Evolutionary conservation across 2,888 invertebrate species (phyloP).

Genomic region (Drosophila kambysellisi): DNA sequence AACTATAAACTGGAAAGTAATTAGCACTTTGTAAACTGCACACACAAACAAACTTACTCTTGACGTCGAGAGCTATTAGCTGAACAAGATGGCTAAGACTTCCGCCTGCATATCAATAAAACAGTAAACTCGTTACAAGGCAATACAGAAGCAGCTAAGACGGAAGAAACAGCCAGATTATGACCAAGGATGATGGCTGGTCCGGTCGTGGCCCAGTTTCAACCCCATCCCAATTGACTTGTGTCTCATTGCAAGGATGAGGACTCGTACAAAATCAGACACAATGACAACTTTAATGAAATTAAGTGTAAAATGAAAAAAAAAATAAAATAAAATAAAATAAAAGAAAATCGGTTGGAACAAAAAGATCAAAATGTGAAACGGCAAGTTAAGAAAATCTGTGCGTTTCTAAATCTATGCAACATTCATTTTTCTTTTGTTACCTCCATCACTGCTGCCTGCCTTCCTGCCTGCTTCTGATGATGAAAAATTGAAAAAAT

Average conservation of each 20-base stretch:
- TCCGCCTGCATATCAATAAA: constrained; percentile 65
- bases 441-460: constrained; percentile 31
- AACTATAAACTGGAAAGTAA: constrained; percentile 35
- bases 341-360: constrained; percentile 5
- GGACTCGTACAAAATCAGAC: constrained; percentile 2
- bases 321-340: neutral
- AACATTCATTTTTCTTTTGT: constrained; percentile 76
- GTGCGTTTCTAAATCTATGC: constrained; percentile 65
- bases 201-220: constrained; percentile 4
- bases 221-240: constrained; percentile 37
- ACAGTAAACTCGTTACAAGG: constrained; percentile 55
- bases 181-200: constrained; percentile 11
- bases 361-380: constrained; percentile 7
- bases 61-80: constrained; percentile 25
- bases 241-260: constrained; percentile 33
- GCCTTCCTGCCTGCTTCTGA: constrained; percentile 55
- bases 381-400: constrained; percentile 62
- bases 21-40: constrained; percentile 26
- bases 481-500: constrained; percentile 80
- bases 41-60: constrained; percentile 17
- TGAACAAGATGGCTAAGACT: constrained; percentile 34
- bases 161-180: neutral
- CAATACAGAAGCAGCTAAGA: constrained; percentile 18
- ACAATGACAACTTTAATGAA: constrained; percentile 59
- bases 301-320: constrained; percentile 73